phyloP scores from a whole-genome alignment of 2,888 invertebrate genomes.

The Andrena praecox region DNA sequence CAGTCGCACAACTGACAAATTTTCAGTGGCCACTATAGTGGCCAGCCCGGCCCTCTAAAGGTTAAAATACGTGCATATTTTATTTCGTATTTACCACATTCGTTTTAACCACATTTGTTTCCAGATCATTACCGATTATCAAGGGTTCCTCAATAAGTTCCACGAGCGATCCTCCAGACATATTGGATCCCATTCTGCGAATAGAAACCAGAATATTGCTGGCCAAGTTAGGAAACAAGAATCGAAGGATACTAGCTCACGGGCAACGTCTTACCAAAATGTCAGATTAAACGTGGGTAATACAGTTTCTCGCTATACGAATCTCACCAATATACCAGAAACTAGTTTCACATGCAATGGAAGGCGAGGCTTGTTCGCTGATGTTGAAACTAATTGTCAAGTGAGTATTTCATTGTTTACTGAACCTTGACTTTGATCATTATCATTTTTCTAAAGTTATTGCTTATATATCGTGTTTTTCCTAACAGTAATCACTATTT shows the following conservation, averaged over 20 bases:
- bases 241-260: constrained; percentile 3
- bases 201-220: constrained; percentile 33
- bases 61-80: background rate
- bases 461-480: too few relatives aligned
- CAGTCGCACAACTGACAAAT: too few relatives aligned
- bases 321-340: constrained; percentile 86
- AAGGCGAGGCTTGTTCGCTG: constrained; percentile 93
- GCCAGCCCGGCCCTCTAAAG: too few relatives aligned
- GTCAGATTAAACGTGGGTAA: constrained; percentile 26
- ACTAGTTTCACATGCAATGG: constrained; percentile 92
- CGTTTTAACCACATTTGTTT: constrained; percentile 3
- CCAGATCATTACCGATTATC: constrained; percentile 77
- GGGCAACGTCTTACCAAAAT: constrained; percentile 25
- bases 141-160: constrained; percentile 74
- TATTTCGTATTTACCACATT: too few relatives aligned
- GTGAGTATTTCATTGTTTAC: constrained; percentile 82
- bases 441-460: too few relatives aligned
- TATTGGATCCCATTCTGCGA: constrained; percentile 7
- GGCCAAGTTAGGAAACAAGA: constrained; percentile 18
- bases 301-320: constrained; percentile 63
- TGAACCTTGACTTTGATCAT: background rate
- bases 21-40: too few relatives aligned
- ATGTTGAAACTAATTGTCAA: constrained; percentile 94
- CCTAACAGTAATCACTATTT: too few relatives aligned
- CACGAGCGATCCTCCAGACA: constrained; percentile 73